Conservation (phyloP, 2,797 vertebrate species). For the Eurystomus glaucurus region DNA sequence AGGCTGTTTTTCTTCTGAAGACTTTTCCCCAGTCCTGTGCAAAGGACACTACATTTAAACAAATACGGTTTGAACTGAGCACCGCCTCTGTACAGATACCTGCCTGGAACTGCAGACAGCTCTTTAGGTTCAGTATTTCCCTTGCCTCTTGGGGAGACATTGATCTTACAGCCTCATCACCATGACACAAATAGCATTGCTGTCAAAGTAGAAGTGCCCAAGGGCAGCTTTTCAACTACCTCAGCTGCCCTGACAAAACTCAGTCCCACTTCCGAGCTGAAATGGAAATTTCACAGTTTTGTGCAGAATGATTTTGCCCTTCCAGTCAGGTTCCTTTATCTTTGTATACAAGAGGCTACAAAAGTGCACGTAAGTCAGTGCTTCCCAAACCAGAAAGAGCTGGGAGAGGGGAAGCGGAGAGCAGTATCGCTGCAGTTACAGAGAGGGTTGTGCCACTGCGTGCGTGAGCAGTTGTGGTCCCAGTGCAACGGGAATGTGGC, state of each 20-base stretch:
- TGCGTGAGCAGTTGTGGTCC: neutral
- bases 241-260: neutral
- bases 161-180: fast-evolving
- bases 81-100: neutral
- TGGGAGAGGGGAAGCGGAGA: neutral
- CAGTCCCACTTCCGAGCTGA: neutral
- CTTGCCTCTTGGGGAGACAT: neutral
- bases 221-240: neutral
- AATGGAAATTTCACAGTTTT: neutral
- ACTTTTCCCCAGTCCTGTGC: neutral
- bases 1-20: neutral
- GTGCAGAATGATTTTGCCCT: neutral
- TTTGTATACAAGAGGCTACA: neutral
- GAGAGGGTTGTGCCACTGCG: too few species aligned
- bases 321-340: neutral
- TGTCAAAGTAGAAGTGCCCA: neutral
- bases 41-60: neutral
- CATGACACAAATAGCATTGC: neutral
- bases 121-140: neutral
- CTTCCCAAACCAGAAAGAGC: neutral
- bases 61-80: neutral
- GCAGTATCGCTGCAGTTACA: neutral
- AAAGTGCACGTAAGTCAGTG: neutral
- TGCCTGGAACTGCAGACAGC: neutral
- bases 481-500: fast-evolving